These are phyloP conservation scores for Eubasilissa regina DNA, from an alignment of 1,140 invertebrate genomes.

Conservation along the genomic window DNA sequence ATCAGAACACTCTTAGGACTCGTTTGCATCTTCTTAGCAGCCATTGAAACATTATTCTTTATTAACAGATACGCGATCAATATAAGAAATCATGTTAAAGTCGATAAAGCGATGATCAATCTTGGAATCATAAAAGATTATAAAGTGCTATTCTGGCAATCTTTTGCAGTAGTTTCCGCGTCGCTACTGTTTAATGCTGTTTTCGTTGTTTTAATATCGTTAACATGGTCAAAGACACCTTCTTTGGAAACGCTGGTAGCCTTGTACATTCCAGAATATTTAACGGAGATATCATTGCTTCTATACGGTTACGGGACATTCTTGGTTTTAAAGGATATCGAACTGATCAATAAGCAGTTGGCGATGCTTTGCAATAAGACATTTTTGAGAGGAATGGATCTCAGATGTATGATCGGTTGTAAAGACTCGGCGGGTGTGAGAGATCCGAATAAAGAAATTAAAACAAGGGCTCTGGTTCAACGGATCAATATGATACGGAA, in stretches of 20 bases:
- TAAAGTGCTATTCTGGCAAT: not conserved
- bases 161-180: not conserved
- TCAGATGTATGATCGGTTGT: not conserved
- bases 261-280: not conserved
- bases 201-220: not conserved
- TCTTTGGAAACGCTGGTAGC: not conserved
- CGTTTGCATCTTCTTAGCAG: not conserved
- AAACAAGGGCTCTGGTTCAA: not conserved
- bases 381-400: not conserved
- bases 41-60: not conserved
- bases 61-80: not conserved
- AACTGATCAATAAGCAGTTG: not conserved
- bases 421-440: not conserved
- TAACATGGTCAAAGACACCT: not conserved
- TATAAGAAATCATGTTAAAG: not conserved
- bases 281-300: not conserved
- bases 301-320: not conserved
- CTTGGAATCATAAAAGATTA: conserved; percentile 7
- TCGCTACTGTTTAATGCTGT: not conserved
- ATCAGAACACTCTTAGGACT: not conserved
- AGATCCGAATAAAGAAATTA: not conserved
- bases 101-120: not conserved
- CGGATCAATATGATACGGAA: not conserved
- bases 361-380: not conserved
- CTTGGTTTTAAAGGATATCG: not conserved